Evolutionary conservation across 2,888 invertebrate genomes (phyloP), one percentile per base, ranked within the genome.

Genomic region (Dyspetes luteomarginatus): DNA sequence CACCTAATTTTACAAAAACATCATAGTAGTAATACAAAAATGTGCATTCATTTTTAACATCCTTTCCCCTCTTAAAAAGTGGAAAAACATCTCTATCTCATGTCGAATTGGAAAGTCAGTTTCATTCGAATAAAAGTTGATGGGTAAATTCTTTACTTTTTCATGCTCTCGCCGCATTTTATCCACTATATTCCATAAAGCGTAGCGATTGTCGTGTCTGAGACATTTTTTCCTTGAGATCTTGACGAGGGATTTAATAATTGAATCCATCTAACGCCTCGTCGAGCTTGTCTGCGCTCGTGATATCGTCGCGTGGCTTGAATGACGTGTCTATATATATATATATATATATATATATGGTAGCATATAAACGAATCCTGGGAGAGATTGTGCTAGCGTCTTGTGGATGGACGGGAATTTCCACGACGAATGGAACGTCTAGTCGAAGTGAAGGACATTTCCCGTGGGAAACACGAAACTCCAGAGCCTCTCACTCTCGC

Each of bases 401-500:
- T 28, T 65, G 62, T 72, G 68, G 69, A 72, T 50, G 58, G 67
- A 71, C 68, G 76, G 76, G 78, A 80, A 74, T 84, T 82, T 82
- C 62, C 81, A 69, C 64, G 85, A 80, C 76, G 80, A 76, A 81
- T 73, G 62, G 72, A 72, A 81, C 80, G 72, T 76, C 76, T 83
- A 81, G 56, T 36, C 81, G 81, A 81, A 83, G 84, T 82, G 82
- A 84, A 84, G 82, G 83, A 85, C 87, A 87, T 87, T 87, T 87
- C 87, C 87, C 87, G 75, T n/a, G 85, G 79, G 86, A 78, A 78
- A 58, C 69, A 45, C 43, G 43, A 62, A 69, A 45, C 68, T 12
- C 68, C 56, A 30, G 71, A 64, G 55, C 45, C 62, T 43, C 15
- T 22, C 72, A 60, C 62, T 62, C 76, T 43, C 15, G 28, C 72